These are phyloP conservation scores for Paramormyrops kingsleyae DNA, from an alignment of 2,113 vertebrate species.

Conservation along the genomic window DNA sequence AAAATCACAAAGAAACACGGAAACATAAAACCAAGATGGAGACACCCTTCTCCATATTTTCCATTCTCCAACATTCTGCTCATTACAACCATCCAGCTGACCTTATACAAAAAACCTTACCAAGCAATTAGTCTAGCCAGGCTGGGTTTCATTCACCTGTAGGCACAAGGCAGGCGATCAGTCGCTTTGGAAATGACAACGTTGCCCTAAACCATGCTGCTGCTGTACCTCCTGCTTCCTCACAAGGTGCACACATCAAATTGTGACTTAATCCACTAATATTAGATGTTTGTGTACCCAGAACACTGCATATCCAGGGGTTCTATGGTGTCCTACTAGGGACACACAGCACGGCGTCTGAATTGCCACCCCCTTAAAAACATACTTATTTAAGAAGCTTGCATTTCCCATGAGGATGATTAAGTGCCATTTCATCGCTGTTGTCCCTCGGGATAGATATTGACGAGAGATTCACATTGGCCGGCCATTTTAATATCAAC, in stretches of 20 bases:
- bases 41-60: background rate
- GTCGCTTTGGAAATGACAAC: background rate
- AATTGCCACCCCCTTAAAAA: background rate
- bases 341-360: background rate
- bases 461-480: conserved; percentile 65
- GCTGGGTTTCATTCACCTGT: background rate
- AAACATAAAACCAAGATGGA: background rate
- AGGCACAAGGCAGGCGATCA: background rate
- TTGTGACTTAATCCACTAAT: background rate
- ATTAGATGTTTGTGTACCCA: background rate
- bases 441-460: conserved; percentile 53
- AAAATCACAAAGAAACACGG: background rate
- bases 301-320: background rate
- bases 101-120: background rate
- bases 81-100: background rate
- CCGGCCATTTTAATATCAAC: conserved; percentile 55
- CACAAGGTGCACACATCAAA: background rate
- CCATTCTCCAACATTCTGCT: background rate
- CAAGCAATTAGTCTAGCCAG: background rate
- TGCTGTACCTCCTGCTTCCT: background rate
- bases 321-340: background rate
- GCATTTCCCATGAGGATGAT: conserved; percentile 68
- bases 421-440: conserved; percentile 65
- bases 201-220: background rate
- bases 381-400: conserved; percentile 59